A percentile compares a stretch with the other conserved stretches of the same genome.
Conservation (phyloP, 1,140 invertebrate genomes). For the Matsumurasca onukii region DNA sequence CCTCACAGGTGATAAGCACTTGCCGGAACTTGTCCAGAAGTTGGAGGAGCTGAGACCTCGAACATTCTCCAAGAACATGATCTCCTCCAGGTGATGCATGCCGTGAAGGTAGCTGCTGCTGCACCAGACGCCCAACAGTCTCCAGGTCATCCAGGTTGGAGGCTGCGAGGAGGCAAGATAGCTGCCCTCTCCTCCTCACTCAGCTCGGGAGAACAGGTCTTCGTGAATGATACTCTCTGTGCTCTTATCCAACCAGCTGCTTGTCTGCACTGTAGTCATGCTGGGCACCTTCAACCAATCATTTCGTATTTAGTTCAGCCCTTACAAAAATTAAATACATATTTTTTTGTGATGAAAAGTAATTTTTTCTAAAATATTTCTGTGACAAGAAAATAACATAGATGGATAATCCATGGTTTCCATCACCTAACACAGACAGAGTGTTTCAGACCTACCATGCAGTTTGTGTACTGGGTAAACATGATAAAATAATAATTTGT, state of each 20-base stretch:
- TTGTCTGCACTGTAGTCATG: conserved; percentile 32
- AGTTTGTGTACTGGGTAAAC: no score
- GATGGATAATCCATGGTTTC: no score
- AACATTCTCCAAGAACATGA: conserved; percentile 96
- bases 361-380: no score
- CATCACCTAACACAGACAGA: no score
- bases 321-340: no score
- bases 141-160: conserved; percentile 74
- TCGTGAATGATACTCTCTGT: conserved; percentile 41
- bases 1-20: conserved; percentile 88
- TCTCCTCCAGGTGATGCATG: conserved; percentile 92
- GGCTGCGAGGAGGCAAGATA: conserved; percentile 68
- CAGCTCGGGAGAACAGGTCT: conserved; percentile 60
- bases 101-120: conserved; percentile 83
- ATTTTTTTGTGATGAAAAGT: no score
- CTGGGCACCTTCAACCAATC: no score
- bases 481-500: no score
- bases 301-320: no score
- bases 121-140: conserved; percentile 69
- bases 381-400: no score
- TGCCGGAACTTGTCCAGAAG: conserved; percentile 92
- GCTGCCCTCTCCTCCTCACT: conserved; percentile 62
- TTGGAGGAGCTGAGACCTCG: conserved; percentile 80
- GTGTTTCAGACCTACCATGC: no score
- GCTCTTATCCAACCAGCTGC: conserved; percentile 32